Evolutionary conservation across 2,797 vertebrate genomes (phyloP).

Genomic region (Mycteria americana): DNA sequence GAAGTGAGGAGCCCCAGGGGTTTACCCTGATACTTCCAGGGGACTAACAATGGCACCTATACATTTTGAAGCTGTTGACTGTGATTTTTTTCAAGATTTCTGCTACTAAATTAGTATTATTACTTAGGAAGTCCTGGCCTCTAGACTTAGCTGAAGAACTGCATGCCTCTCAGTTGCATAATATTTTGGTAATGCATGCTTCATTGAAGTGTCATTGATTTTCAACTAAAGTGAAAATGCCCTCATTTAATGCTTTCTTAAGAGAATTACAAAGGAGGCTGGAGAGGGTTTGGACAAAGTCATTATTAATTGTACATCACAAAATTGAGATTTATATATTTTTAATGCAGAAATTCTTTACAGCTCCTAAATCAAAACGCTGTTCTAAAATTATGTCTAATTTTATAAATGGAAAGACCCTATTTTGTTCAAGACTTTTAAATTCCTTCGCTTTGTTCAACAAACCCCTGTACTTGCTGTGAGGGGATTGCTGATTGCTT

Average conservation of each 20-base stretch:
- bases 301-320: constrained; percentile 74
- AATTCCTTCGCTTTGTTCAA: constrained; percentile 59
- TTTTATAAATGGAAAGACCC: constrained; percentile 57
- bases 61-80: background rate
- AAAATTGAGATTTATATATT: constrained; percentile 73
- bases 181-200: constrained; percentile 71
- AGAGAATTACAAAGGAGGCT: constrained; percentile 69
- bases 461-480: constrained; percentile 38
- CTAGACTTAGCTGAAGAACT: constrained; percentile 36
- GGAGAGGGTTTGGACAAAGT: constrained; percentile 74
- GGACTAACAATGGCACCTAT: background rate
- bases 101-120: background rate
- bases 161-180: constrained; percentile 56
- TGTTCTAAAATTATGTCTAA: constrained; percentile 63
- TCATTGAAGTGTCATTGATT: constrained; percentile 77
- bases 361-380: constrained; percentile 67
- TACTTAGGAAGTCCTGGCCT: constrained; percentile 28
- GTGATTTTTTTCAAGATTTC: constrained; percentile 29
- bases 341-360: constrained; percentile 67
- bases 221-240: constrained; percentile 75
- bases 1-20: background rate
- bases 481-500: constrained; percentile 56
- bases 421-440: constrained; percentile 61
- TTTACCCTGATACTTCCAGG: background rate
- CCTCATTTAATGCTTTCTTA: constrained; percentile 75